A percentile compares a stretch with the other conserved stretches of the same genome.
Conservation (phyloP, 2,113 vertebrate genomes). For the Neofelis nebulosa region DNA sequence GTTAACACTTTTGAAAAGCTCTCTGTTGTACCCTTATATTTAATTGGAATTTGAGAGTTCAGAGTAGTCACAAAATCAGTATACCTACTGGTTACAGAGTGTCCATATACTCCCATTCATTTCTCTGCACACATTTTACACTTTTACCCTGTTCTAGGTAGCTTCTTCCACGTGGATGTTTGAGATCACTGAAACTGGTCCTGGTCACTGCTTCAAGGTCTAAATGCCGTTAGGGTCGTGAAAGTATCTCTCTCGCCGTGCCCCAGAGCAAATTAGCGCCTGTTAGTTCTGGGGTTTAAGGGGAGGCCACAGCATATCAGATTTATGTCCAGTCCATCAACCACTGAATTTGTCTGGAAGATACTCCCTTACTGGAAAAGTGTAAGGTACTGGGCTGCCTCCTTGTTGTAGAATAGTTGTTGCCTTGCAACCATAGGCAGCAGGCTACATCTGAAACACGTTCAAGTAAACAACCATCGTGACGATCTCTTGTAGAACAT, state of each 20-base stretch:
- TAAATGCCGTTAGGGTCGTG: neutral
- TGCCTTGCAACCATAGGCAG: too few species aligned
- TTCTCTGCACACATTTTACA: neutral
- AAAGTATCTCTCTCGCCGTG: neutral
- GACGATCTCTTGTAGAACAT: neutral
- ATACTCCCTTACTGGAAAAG: neutral
- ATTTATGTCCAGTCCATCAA: neutral
- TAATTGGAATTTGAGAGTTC: neutral
- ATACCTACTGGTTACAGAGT: neutral
- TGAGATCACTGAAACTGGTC: neutral
- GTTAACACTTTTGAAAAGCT: neutral
- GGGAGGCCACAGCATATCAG: neutral
- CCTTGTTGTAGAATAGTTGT: neutral
- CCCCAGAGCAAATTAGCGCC: neutral
- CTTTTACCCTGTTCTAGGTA: neutral
- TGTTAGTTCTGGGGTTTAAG: slow-evolving; percentile 31
- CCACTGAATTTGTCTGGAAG: neutral
- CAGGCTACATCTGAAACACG: neutral
- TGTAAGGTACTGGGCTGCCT: neutral
- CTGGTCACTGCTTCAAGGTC: neutral
- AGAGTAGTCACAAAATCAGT: neutral
- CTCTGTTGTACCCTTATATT: neutral
- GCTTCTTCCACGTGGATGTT: neutral
- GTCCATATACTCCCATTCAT: neutral
- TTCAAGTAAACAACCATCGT: neutral